Conservation (phyloP, 2,888 invertebrate species). For the Aphidius colemani region DNA sequence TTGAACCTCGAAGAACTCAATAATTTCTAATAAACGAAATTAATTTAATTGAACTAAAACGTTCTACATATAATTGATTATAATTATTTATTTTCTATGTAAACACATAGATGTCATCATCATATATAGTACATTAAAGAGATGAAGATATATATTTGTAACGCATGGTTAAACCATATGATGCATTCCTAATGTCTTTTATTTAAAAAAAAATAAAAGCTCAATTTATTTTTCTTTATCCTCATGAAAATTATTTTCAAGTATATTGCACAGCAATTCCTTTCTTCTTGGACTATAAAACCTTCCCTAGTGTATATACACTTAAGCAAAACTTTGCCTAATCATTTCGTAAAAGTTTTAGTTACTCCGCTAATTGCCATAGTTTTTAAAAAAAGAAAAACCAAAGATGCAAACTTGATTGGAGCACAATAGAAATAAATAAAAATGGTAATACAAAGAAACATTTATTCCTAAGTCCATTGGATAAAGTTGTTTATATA, state of each 20-base stretch:
- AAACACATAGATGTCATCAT: too few species aligned
- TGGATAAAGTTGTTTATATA: not conserved
- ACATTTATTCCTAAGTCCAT: constrained; percentile 15
- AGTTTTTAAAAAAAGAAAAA: not conserved
- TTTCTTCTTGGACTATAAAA: constrained; percentile 18
- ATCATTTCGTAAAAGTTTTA: constrained; percentile 50
- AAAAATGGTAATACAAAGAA: not conserved
- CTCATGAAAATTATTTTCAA: constrained; percentile 24
- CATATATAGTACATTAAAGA: too few species aligned
- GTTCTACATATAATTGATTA: too few species aligned
- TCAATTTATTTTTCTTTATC: constrained; percentile 37
- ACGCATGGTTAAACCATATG: constrained; percentile 26
- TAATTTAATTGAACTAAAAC: too few species aligned
- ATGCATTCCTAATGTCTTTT: constrained; percentile 35
- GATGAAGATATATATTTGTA: not conserved
- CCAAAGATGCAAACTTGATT: constrained; percentile 6
- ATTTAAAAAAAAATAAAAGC: constrained; percentile 37
- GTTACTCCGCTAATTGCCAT: constrained; percentile 46
- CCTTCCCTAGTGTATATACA: not conserved
- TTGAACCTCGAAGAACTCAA: too few species aligned
- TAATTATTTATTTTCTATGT: too few species aligned
- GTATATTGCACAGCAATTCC: constrained; percentile 27
- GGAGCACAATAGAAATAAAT: constrained; percentile 26
- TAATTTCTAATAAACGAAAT: too few species aligned
- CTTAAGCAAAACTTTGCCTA: constrained; percentile 21